Percentiles rank a stretch among this genome's conserved stretches.
These are phyloP conservation scores for Solen grandis DNA, from an alignment of 1,140 invertebrate species.

Conservation along the genomic window DNA sequence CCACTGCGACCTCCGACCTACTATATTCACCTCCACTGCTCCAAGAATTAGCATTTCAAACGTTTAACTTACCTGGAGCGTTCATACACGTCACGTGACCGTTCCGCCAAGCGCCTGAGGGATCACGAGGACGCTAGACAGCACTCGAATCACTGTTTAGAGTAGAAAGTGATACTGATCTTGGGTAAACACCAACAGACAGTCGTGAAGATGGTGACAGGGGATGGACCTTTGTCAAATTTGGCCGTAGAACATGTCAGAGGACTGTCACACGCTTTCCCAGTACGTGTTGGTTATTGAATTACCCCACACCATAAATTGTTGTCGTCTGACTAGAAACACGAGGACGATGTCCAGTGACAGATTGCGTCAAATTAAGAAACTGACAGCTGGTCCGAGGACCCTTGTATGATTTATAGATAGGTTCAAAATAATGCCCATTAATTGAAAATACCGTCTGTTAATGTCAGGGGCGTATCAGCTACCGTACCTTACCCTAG, in stretches of 20 bases:
- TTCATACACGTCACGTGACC: conserved; percentile 30
- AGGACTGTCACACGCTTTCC: conserved; percentile 4
- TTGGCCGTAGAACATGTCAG: conserved; percentile 30
- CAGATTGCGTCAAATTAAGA: conserved; percentile 43
- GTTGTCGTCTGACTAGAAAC: neutral
- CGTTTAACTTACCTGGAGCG: conserved; percentile 37
- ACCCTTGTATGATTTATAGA: conserved; percentile 28
- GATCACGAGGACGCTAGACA: no score
- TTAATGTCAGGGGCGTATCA: no score
- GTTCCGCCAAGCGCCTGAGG: conserved; percentile 22
- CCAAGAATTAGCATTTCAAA: no score
- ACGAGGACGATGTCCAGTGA: neutral
- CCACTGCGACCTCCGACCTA: no score
- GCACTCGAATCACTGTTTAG: no score
- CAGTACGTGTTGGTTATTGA: conserved; percentile 19
- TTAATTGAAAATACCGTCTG: no score
- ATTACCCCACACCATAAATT: conserved; percentile 29
- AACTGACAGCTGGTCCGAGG: conserved; percentile 28
- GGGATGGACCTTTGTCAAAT: conserved; percentile 39
- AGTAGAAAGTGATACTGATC: conserved; percentile 20
- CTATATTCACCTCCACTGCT: no score
- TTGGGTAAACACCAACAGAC: conserved; percentile 36
- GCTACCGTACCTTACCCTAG: no score
- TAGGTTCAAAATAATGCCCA: conserved; percentile 30
- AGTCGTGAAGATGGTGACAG: conserved; percentile 33